Evolutionary conservation across 2,888 invertebrate species (phyloP), one percentile per base, ranked within the genome.

Genomic region (Leptinotarsa peninsularis): DNA sequence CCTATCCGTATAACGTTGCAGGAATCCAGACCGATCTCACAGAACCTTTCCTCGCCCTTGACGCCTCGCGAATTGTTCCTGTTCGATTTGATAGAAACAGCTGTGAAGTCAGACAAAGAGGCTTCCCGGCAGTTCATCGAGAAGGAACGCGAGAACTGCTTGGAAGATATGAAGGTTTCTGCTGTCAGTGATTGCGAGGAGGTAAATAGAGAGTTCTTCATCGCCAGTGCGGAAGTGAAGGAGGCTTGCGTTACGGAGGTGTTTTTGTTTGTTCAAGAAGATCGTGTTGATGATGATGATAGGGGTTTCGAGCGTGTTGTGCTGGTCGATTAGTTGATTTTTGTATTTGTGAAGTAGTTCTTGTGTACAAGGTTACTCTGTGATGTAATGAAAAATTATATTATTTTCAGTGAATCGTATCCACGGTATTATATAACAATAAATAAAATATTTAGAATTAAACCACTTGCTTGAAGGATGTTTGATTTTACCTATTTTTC

Each of bases 11-110:
- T 73, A 27, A 33, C 54, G 0, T 67, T 71, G 23, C 67, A 74
- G 43, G 70, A 63, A 4, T 58, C 23, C 4, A 76, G 78, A 56
- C 79, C 79, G 7, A 49, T 56, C 5, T 78, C 76, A 3, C 74
- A 75, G 71, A 78, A 74, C 33, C 23, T 71, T 14, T 63, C 50
- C n/a, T 74, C 80, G 4, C 78, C 80, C 15, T 75, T 89, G 72
- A 86, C 88, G 13, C 89, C 89, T 1, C 82, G 89, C 56, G 88
- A 89, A 79, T 79, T 88, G 74, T 89, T 89, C 77, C 89, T 89
- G 76, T 84, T 86, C 27, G 89, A 89, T 81, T 80, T 89, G 50
- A 86, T 88, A 49, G 84, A 84, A 76, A 83, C 82, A 52, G 87
- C 86, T 1, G 85, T 87, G 67, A 80, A 80, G 71, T 77, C 79